Percentiles rank a stretch among this genome's conserved stretches.
These are phyloP conservation scores for Probaryconus sp. DNA, from an alignment of 1,140 invertebrate genomes.

Conservation along the genomic window DNA sequence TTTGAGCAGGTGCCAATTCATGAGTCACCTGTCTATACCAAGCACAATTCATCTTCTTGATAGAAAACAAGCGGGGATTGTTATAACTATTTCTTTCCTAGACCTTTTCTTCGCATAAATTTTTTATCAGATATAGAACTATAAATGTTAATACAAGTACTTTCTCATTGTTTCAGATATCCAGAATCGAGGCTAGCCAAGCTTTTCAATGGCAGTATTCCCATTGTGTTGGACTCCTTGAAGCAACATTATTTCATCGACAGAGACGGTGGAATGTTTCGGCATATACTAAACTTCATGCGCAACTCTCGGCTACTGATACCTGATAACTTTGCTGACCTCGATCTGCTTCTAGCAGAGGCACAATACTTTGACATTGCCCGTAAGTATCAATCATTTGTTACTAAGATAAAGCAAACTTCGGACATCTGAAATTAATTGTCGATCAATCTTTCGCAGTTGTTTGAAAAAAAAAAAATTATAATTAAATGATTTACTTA, in stretches of 20 bases:
- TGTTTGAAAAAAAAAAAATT: no score
- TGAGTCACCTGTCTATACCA: conserved; percentile 67
- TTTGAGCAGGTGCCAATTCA: conserved; percentile 70
- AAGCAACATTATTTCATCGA: conserved; percentile 99
- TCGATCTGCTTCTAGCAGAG: conserved; percentile 95
- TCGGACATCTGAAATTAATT: conserved; percentile 7
- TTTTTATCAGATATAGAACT: conserved; percentile 26
- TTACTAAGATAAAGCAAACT: background rate
- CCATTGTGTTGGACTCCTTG: conserved; percentile 96
- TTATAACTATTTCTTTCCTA: conserved; percentile 11
- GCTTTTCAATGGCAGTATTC: conserved; percentile 97
- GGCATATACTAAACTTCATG: conserved; percentile 97
- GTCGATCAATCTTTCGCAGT: no score
- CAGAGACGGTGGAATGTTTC: conserved; percentile 96
- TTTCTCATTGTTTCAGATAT: conserved; percentile 83
- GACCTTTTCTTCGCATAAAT: conserved; percentile 8
- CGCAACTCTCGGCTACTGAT: conserved; percentile 92
- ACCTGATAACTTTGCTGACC: conserved; percentile 91
- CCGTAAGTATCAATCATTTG: conserved; percentile 81
- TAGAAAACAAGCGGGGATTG: conserved; percentile 37
- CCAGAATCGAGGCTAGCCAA: conserved; percentile 94
- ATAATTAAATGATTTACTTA: no score
- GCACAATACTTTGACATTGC: conserved; percentile 94
- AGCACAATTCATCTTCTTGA: conserved; percentile 44
- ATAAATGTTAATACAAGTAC: conserved; percentile 18